These are phyloP conservation scores for Melanotaenia trifasciata DNA, from an alignment of 2,797 vertebrate species.

Conservation along the genomic window DNA sequence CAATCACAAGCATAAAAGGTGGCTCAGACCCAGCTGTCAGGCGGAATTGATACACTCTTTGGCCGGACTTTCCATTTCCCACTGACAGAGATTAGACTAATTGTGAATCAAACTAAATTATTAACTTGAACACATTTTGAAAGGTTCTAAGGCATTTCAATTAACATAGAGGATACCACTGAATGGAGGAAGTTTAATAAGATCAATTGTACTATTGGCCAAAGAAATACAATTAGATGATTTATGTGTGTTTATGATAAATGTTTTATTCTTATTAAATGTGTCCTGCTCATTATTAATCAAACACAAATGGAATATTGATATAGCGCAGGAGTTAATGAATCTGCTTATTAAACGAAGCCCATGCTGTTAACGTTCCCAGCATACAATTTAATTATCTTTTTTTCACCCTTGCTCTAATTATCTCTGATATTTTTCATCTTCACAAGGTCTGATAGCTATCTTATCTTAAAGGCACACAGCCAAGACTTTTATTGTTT, in stretches of 20 bases:
- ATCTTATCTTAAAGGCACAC: constrained; percentile 72
- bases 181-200: constrained; percentile 72
- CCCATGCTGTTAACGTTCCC: constrained; percentile 66
- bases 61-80: constrained; percentile 74
- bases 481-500: constrained; percentile 67
- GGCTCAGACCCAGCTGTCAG: constrained; percentile 63
- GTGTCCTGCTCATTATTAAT: constrained; percentile 74
- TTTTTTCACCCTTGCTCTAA: constrained; percentile 68
- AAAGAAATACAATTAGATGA: constrained; percentile 73
- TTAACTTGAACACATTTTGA: constrained; percentile 76
- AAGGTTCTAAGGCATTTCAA: constrained; percentile 78
- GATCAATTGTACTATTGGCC: constrained; percentile 75
- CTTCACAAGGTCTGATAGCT: constrained; percentile 71
- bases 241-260: constrained; percentile 79
- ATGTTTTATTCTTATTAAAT: constrained; percentile 79
- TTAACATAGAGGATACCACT: constrained; percentile 70
- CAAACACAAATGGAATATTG: constrained; percentile 75
- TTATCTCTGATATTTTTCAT: constrained; percentile 79
- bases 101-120: constrained; percentile 80
- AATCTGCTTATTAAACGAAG: constrained; percentile 75
- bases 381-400: constrained; percentile 77
- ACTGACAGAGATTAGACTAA: constrained; percentile 75
- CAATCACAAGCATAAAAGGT: constrained; percentile 74
- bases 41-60: constrained; percentile 70
- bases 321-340: constrained; percentile 72